Conservation (phyloP, 1,140 invertebrate genomes). For the Hyposmocoma kahamanoa region DNA sequence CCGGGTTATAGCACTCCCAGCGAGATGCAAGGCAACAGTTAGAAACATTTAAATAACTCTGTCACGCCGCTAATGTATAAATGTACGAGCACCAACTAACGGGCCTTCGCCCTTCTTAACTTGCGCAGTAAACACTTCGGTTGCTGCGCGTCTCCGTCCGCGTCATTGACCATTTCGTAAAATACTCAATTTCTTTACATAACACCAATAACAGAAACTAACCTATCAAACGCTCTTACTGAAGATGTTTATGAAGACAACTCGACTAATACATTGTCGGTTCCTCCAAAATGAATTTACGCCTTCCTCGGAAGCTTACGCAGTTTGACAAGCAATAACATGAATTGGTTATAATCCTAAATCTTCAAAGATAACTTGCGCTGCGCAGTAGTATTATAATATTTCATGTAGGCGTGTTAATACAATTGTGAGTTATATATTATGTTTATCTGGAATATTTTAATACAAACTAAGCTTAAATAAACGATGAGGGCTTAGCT, state of each 20-base stretch:
- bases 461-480: slow-evolving; percentile 36
- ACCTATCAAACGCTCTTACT: neutral
- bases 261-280: slow-evolving; percentile 9
- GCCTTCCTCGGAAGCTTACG: slow-evolving; percentile 13
- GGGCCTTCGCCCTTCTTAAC: slow-evolving; percentile 41
- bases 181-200: slow-evolving; percentile 32
- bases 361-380: slow-evolving; percentile 15
- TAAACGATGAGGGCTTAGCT: slow-evolving; percentile 35
- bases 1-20: slow-evolving; percentile 32
- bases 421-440: slow-evolving; percentile 17
- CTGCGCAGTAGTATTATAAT: slow-evolving; percentile 4
- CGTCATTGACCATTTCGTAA: slow-evolving; percentile 25
- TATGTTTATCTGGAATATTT: slow-evolving; percentile 35
- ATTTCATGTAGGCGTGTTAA: slow-evolving; percentile 17
- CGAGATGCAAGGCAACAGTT: slow-evolving; percentile 31
- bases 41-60: slow-evolving; percentile 54
- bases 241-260: slow-evolving; percentile 5
- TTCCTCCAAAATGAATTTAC: neutral
- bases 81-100: slow-evolving; percentile 35
- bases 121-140: slow-evolving; percentile 2
- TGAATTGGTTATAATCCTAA: slow-evolving; percentile 23
- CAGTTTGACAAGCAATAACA: slow-evolving; percentile 17
- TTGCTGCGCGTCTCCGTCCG: neutral
- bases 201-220: slow-evolving; percentile 32
- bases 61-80: slow-evolving; percentile 39